Conservation (phyloP, 2,113 vertebrate species). For the Calyptommatus sinebrachiatus region DNA sequence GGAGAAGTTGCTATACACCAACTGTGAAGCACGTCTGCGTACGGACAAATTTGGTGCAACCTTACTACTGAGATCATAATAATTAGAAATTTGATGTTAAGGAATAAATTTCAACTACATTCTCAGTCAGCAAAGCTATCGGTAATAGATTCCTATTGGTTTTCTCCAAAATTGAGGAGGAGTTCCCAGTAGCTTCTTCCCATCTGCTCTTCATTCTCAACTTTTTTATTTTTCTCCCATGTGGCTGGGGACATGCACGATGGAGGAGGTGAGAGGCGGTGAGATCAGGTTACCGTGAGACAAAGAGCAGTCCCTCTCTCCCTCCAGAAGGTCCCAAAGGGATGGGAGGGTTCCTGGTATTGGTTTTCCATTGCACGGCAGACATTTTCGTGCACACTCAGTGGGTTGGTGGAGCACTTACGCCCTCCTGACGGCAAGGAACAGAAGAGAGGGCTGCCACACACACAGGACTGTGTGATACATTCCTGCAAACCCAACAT, state of each 20-base stretch:
- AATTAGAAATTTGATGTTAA: conserved; percentile 71
- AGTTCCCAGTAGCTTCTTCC: conserved; percentile 75
- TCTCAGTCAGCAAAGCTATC: conserved; percentile 82
- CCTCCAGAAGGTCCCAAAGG: conserved; percentile 65
- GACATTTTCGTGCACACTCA: conserved; percentile 79
- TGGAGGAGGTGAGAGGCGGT: conserved; percentile 77
- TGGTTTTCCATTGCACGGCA: conserved; percentile 73
- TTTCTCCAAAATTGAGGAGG: conserved; percentile 71
- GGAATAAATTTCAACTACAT: conserved; percentile 77
- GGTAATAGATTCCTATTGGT: conserved; percentile 76
- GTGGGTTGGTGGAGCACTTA: conserved; percentile 82
- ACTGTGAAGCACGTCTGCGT: conserved; percentile 72
- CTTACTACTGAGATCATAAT: conserved; percentile 75
- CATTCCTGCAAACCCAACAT: conserved; percentile 87
- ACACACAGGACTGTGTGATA: conserved; percentile 76
- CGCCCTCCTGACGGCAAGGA: conserved; percentile 82
- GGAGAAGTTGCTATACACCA: conserved; percentile 74
- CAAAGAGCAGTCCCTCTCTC: conserved; percentile 78
- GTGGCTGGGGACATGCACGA: conserved; percentile 76
- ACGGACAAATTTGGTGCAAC: conserved; percentile 78
- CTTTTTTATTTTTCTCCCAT: conserved; percentile 66
- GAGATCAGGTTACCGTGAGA: conserved; percentile 70
- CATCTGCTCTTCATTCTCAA: conserved; percentile 71
- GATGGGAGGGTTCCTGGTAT: conserved; percentile 74
- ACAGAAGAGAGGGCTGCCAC: conserved; percentile 85